These are phyloP conservation scores for Neomonachus schauinslandi DNA, from an alignment of 2,113 vertebrate species.

Conservation along the genomic window DNA sequence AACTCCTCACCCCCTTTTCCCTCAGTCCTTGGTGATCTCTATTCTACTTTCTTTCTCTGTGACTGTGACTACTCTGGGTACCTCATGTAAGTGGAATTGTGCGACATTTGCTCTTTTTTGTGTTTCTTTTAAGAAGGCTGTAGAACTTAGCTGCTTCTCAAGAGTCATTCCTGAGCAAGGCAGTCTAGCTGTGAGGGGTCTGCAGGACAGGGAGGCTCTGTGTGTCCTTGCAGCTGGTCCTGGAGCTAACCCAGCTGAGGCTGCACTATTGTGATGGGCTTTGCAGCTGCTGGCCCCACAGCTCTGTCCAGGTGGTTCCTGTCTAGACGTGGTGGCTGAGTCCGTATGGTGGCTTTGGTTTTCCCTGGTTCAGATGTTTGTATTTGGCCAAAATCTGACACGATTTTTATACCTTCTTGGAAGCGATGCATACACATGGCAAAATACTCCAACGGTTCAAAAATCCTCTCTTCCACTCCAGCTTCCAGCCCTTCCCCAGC, in stretches of 20 bases:
- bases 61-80: too few relatives aligned
- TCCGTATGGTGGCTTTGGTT: not conserved
- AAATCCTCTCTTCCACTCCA: not conserved
- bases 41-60: not conserved
- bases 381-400: slow-evolving; percentile 23
- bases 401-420: not conserved
- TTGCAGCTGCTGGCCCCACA: not conserved
- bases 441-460: not conserved
- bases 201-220: not conserved
- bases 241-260: not conserved
- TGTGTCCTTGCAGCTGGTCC: not conserved
- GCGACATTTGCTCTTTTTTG: not conserved
- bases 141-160: not conserved
- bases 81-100: too few relatives aligned
- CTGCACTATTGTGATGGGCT: not conserved
- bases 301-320: slow-evolving; percentile 62
- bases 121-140: not conserved
- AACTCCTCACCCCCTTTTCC: too few relatives aligned
- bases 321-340: not conserved
- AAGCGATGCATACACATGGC: not conserved
- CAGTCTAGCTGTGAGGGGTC: not conserved
- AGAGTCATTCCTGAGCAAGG: not conserved
- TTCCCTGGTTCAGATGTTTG: not conserved
- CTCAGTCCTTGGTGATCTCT: not conserved
- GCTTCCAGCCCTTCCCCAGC: not conserved